Base-by-base conservation (phyloP, 1,140 invertebrate species). In the Caenorhabditis tropicalis region DNA sequence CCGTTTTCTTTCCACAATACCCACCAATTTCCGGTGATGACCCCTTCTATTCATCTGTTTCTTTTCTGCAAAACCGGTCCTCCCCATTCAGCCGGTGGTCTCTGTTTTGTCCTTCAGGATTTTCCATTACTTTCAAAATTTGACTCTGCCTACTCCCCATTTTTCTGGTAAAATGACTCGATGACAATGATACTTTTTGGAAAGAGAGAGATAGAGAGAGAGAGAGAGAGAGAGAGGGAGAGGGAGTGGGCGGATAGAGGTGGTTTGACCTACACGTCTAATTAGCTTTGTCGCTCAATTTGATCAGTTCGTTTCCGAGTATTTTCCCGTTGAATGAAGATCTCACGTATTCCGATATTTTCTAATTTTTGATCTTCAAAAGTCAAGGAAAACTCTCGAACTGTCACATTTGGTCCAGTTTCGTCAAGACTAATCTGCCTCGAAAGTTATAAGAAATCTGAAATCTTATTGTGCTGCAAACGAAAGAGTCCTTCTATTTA, bases 211-310 rank as follows among this genome's bases (percentile, higher is more conserved):
- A 4, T 4, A 19, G 15, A 27, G 15, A n/a, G 53, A 6, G 65
- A 10, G 43, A 43, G 36, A 36, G 21, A 74, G 36, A 19, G 65
- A n/a, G 65, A 15, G 58, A 4, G 21, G 49, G 15, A 27, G 15
- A n/a, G 53, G 4, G 65, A 10, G 43, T 74, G 36, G 33, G 21
- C 36, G 4, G 6, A 10, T 12, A 31, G 29, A 15, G 65, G 21
- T 74, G 33, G 65, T 74, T 74, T 74, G 65, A 74, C 65, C 65
- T 74, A 74, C 65, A 74, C 65, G 65, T 74, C 65, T 74, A 74
- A 74, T 74, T 74, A 74, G 65, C 65, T 74, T 16, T 74, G 65
- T 74, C 65, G 65, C 65, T 74, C 65, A 74, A 74, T 74, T 74
- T 15, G 36, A 74, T 74, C 65, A 74, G 65, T 74, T 74, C 65